Conservation (phyloP, 1,140 invertebrate species). For the Pemphigus obesinymphae region DNA sequence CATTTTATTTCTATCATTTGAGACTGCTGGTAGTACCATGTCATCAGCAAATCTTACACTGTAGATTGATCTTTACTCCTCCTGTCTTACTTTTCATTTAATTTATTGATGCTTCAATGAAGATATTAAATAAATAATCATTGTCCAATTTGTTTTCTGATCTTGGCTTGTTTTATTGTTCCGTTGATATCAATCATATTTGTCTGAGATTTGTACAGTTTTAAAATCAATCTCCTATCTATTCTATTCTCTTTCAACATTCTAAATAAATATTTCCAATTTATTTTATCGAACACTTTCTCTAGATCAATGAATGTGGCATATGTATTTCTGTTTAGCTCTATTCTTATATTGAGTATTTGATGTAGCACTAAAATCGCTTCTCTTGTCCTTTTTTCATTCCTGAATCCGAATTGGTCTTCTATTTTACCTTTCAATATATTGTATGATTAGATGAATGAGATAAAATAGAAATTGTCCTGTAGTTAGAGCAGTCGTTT, state of each 20-base stretch:
- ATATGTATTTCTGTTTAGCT: constrained; percentile 14
- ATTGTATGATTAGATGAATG: constrained; percentile 24
- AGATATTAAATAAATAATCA: constrained; percentile 8
- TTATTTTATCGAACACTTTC: no score
- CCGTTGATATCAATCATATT: constrained; percentile 24
- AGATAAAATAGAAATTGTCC: constrained; percentile 31
- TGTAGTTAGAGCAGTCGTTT: constrained; percentile 43
- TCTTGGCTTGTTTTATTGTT: no score
- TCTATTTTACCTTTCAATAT: background rate
- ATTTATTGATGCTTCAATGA: constrained; percentile 30
- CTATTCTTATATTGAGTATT: constrained; percentile 35
- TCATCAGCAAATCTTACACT: background rate
- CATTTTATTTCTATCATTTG: constrained; percentile 21
- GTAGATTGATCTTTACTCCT: constrained; percentile 11
- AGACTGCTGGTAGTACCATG: constrained; percentile 18
- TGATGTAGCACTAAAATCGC: background rate
- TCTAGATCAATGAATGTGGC: no score
- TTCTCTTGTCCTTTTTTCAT: background rate
- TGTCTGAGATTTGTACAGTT: constrained; percentile 25
- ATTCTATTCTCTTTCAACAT: no score
- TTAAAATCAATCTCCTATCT: constrained; percentile 22
- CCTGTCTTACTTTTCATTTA: constrained; percentile 17
- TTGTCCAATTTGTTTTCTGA: constrained; percentile 14
- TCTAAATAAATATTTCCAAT: no score
- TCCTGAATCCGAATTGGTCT: background rate